These are phyloP conservation scores for Cynocephalus volans DNA, from an alignment of 2,113 vertebrate species.

Conservation along the genomic window DNA sequence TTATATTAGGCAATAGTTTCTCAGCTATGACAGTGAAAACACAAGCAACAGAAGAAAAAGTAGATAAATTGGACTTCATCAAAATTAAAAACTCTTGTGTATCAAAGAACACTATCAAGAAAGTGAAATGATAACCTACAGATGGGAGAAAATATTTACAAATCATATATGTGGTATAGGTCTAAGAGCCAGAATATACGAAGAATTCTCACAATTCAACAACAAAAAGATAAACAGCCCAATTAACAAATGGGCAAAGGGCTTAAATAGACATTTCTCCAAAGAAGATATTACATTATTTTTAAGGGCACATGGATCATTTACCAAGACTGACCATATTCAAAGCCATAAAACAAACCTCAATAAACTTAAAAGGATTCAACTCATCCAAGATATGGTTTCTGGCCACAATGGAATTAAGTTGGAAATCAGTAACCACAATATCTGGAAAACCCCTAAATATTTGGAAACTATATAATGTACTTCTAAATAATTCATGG, in stretches of 20 bases:
- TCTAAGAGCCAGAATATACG: not conserved
- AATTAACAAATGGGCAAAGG: not conserved
- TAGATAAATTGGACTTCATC: not conserved
- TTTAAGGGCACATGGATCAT: too few species aligned
- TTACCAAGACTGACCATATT: too few species aligned
- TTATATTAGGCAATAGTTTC: not conserved
- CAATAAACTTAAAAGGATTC: not conserved
- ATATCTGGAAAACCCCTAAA: not conserved
- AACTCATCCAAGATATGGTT: not conserved
- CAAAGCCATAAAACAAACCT: too few species aligned
- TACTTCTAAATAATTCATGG: not conserved
- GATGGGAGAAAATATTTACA: not conserved
- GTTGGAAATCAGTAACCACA: not conserved
- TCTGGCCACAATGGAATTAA: slow-evolving; percentile 35
- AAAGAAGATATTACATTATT: not conserved
- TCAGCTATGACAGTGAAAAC: not conserved
- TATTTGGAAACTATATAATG: not conserved
- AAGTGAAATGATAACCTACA: too few species aligned
- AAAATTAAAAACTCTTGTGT: not conserved
- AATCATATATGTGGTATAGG: not conserved
- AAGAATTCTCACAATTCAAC: not conserved
- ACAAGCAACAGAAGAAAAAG: not conserved
- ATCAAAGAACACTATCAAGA: too few species aligned
- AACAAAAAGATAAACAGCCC: not conserved
- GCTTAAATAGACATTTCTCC: not conserved